Conservation (phyloP, 2,113 vertebrate species). For the Indri indri region DNA sequence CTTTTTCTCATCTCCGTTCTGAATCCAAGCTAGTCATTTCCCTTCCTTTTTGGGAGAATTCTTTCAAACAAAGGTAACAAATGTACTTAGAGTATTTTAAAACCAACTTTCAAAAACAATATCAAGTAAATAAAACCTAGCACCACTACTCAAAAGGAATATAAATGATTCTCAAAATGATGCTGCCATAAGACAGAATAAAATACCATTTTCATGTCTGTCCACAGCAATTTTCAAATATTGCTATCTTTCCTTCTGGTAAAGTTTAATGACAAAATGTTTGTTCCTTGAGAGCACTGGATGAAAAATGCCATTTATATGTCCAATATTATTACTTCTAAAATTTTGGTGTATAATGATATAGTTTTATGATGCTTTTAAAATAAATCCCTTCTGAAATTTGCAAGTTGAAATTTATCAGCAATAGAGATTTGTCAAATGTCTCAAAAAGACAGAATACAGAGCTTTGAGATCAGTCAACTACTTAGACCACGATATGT, state of each 20-base stretch:
- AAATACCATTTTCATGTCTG: neutral
- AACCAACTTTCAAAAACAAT: neutral
- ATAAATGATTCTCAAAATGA: neutral
- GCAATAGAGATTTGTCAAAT: neutral
- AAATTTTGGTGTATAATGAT: neutral
- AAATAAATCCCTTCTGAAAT: constrained; percentile 47
- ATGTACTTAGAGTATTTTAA: neutral
- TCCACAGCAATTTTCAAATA: neutral
- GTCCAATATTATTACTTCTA: neutral
- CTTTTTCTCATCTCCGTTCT: neutral
- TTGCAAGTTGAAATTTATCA: constrained; percentile 37
- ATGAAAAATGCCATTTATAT: constrained; percentile 17
- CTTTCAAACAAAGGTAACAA: constrained; percentile 7
- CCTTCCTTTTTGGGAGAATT: constrained; percentile 30
- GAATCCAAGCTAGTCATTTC: constrained; percentile 2
- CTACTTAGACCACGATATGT: neutral
- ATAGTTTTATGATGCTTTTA: neutral
- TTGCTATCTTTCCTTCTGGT: neutral
- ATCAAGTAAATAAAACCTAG: neutral
- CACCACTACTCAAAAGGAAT: neutral
- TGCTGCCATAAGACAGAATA: neutral
- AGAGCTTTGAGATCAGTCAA: neutral
- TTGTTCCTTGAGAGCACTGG: neutral
- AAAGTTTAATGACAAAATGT: constrained; percentile 16
- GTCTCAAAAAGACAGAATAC: neutral